A percentile compares a stretch with the other conserved stretches of the same genome.
Conservation (phyloP, 2,888 invertebrate species). For the Hirtodrosophila cameraria region DNA sequence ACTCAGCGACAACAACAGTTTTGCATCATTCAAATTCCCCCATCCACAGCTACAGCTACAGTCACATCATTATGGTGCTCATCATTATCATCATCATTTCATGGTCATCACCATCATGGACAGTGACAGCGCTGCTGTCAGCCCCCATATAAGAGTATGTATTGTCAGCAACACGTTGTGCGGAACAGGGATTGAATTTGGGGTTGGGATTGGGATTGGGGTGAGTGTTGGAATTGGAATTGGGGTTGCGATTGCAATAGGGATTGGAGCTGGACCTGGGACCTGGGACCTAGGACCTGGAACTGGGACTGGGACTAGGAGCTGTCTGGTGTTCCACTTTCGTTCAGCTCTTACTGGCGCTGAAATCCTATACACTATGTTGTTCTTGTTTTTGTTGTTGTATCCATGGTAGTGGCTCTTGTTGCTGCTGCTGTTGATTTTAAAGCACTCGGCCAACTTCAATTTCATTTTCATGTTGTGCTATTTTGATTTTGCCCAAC, state of each 20-base stretch:
- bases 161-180: conserved; percentile 59
- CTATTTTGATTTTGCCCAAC: conserved; percentile 56
- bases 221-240: not conserved
- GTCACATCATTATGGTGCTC: conserved; percentile 29
- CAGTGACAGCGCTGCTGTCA: conserved; percentile 45
- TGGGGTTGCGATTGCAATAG: not conserved
- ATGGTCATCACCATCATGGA: conserved; percentile 40
- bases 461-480: conserved; percentile 55
- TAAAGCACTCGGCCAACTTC: conserved; percentile 50
- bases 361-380: conserved; percentile 29
- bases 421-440: conserved; percentile 44
- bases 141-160: not conserved
- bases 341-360: not conserved
- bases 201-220: not conserved
- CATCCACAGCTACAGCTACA: conserved; percentile 23
- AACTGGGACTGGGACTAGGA: not conserved
- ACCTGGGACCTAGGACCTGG: not conserved
- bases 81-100: conserved; percentile 29
- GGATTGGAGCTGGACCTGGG: not conserved
- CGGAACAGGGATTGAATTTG: conserved; percentile 8
- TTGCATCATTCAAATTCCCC: conserved; percentile 49
- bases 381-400: not conserved
- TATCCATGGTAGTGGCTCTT: not conserved
- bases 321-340: conserved; percentile 24
- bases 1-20: conserved; percentile 51